Evolutionary conservation across 2,113 vertebrate species (phyloP).

Genomic region (Corvus cornix): DNA sequence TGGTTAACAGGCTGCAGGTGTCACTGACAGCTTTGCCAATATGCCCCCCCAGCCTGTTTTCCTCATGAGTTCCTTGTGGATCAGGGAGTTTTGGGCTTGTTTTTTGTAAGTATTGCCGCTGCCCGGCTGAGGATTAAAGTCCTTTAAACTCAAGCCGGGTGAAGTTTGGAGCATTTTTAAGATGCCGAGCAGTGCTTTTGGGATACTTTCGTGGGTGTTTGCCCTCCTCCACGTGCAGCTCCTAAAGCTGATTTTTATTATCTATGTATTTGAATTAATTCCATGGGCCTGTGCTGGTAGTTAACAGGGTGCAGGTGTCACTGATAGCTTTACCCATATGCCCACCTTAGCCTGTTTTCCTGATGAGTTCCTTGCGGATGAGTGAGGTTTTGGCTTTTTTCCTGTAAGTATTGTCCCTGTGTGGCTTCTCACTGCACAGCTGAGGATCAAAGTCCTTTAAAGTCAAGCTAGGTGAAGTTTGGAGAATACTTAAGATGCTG

Average conservation of each 20-base stretch:
- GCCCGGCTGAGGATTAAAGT: background rate
- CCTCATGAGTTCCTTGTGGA: background rate
- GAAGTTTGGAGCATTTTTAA: background rate
- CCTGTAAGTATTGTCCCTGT: background rate
- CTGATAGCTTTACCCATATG: background rate
- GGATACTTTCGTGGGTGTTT: background rate
- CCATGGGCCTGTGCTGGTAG: accelerated
- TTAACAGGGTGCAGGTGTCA: background rate
- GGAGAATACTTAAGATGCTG: accelerated
- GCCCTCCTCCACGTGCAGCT: accelerated
- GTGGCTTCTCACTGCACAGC: accelerated
- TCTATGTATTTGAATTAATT: accelerated
- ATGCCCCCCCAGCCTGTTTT: background rate
- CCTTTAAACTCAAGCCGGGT: background rate
- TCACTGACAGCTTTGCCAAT: accelerated
- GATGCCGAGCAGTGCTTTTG: accelerated
- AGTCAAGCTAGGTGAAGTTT: background rate
- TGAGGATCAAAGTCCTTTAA: background rate
- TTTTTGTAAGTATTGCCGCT: background rate
- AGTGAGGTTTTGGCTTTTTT: background rate
- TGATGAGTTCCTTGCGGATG: background rate
- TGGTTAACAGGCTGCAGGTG: background rate
- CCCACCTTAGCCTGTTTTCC: background rate
- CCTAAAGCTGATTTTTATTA: background rate
- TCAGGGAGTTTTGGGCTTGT: accelerated